Percentiles rank a stretch among this genome's conserved stretches.
These are phyloP conservation scores for Clarias batrachus DNA, from an alignment of 2,113 vertebrate species.

Conservation along the genomic window DNA sequence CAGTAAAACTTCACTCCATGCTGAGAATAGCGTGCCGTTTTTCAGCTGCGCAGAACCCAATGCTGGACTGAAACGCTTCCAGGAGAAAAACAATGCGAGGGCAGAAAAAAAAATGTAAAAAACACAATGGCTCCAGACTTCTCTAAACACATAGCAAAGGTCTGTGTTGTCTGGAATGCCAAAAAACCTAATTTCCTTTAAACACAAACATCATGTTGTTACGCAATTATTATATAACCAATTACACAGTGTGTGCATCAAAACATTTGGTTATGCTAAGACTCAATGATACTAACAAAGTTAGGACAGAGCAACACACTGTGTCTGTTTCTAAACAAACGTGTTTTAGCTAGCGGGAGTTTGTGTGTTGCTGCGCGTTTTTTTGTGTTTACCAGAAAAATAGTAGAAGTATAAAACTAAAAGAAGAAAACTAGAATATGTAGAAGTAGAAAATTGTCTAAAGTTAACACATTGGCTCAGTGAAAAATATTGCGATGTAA, in stretches of 20 bases:
- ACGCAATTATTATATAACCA: conserved; percentile 18
- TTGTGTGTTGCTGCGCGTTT: neutral
- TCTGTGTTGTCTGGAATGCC: conserved; percentile 2
- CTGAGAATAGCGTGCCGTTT: conserved; percentile 20
- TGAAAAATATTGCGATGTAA: neutral
- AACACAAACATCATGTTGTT: neutral
- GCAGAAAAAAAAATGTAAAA: neutral
- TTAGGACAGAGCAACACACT: conserved; percentile 8
- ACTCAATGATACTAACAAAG: neutral
- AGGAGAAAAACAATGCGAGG: conserved; percentile 17
- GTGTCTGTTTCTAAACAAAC: neutral
- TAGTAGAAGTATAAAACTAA: too few species aligned
- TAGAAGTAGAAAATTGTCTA: neutral
- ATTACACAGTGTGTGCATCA: neutral
- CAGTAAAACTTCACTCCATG: conserved; percentile 2
- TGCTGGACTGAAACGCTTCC: neutral
- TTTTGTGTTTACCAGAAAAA: neutral
- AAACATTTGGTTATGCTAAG: conserved; percentile 21
- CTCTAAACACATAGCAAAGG: conserved; percentile 13
- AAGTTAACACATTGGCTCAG: neutral
- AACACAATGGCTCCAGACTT: conserved; percentile 3
- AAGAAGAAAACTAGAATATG: neutral
- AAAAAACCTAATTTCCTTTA: neutral
- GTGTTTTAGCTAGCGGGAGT: neutral
- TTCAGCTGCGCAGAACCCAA: neutral